Conservation (phyloP, 2,888 invertebrate species). For the Drosophila barbarae region DNA sequence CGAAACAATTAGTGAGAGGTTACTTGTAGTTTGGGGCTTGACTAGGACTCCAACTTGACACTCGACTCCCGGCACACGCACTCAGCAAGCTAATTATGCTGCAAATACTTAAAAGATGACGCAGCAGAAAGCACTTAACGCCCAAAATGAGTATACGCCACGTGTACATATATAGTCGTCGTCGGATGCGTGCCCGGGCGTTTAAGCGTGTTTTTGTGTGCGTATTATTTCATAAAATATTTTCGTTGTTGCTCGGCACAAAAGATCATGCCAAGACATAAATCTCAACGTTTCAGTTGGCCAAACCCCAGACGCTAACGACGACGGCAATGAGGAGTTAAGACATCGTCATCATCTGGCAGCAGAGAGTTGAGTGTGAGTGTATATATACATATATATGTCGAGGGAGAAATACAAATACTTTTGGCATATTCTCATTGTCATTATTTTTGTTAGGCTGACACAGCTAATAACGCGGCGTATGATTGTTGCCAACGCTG, state of each 20-base stretch:
- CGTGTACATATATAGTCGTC: constrained; percentile 3
- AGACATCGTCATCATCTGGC: constrained; percentile 46
- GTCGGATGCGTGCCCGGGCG: constrained; percentile 21
- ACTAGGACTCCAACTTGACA: constrained; percentile 35
- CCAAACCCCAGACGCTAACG: constrained; percentile 42
- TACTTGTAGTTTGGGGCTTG: constrained; percentile 11
- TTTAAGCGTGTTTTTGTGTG: constrained; percentile 27
- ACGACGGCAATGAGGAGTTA: constrained; percentile 41
- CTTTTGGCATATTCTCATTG: constrained; percentile 70
- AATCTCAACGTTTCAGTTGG: constrained; percentile 72
- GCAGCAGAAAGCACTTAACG: constrained; percentile 70
- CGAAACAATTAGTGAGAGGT: constrained; percentile 33
- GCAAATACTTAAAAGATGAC: constrained; percentile 67
- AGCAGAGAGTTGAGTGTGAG: constrained; percentile 17
- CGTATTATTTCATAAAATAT: constrained; percentile 73
- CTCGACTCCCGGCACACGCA: constrained; percentile 60
- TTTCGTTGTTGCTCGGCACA: constrained; percentile 69
- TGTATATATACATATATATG: background rate
- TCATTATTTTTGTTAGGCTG: constrained; percentile 72
- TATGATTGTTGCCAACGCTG: constrained; percentile 73
- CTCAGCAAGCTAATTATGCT: constrained; percentile 72
- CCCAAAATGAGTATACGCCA: constrained; percentile 46
- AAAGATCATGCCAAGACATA: constrained; percentile 74
- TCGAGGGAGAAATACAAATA: constrained; percentile 60
- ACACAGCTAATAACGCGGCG: constrained; percentile 72